Percentiles rank a stretch among this genome's conserved stretches.
These are phyloP conservation scores for Acrocephalus scirpaceus DNA, from an alignment of 2,797 vertebrate genomes.

Conservation along the genomic window DNA sequence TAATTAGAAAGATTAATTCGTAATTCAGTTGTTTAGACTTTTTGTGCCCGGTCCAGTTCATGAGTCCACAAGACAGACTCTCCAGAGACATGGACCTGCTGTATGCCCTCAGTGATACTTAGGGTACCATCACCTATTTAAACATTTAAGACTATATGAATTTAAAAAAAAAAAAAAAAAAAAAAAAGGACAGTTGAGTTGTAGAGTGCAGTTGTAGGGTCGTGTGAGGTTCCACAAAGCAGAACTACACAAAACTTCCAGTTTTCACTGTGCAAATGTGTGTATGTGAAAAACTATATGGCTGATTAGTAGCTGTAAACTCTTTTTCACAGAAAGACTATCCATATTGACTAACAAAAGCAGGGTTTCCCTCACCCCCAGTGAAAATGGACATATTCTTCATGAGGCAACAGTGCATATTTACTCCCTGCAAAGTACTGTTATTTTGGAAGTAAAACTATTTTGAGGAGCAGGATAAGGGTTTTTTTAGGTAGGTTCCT, in stretches of 20 bases:
- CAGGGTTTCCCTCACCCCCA: not conserved
- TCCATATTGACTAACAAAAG: not conserved
- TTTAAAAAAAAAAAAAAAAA: rapidly evolving
- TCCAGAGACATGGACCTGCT: not conserved
- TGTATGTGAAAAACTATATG: not conserved
- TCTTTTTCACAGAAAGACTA: not conserved
- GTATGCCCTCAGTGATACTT: not conserved
- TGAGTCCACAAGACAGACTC: not conserved
- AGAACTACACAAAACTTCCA: constrained; percentile 14
- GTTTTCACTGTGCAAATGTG: not conserved
- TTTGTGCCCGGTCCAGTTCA: not conserved
- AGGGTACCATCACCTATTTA: not conserved
- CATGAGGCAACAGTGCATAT: not conserved
- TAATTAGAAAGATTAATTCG: not conserved
- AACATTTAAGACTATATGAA: not conserved
- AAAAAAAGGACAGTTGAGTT: not conserved
- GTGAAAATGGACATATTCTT: not conserved
- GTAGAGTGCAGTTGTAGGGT: not conserved
- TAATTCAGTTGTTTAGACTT: not conserved
- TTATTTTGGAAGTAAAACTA: not conserved
- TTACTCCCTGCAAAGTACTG: not conserved
- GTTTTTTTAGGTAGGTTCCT: not conserved
- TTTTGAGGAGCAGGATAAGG: not conserved
- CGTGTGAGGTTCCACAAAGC: not conserved
- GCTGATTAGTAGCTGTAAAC: not conserved